These are phyloP conservation scores for Oreochromis mossambicus DNA, from an alignment of 2,797 vertebrate genomes.

Conservation along the genomic window DNA sequence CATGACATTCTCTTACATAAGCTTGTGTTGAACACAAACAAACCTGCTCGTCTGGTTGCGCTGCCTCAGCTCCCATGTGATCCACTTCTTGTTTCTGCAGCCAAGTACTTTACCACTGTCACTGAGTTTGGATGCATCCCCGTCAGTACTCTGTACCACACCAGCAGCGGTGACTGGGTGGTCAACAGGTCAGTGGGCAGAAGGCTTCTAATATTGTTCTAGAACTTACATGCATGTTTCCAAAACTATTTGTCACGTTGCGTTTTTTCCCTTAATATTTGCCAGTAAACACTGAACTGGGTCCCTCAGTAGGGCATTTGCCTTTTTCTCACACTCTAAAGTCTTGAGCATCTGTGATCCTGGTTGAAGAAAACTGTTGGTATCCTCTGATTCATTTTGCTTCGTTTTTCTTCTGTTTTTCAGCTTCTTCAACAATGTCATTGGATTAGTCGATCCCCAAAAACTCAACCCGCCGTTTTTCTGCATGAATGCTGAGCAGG, in stretches of 20 bases:
- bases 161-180: slow-evolving; percentile 29
- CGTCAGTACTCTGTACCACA: slow-evolving; percentile 36
- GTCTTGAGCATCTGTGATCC: neutral
- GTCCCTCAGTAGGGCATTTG: rapidly evolving
- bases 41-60: slow-evolving; percentile 13
- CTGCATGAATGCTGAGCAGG: slow-evolving; percentile 14
- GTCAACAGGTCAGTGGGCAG: slow-evolving; percentile 46
- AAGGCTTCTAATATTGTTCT: neutral
- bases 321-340: neutral
- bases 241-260: neutral
- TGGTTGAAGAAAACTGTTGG: neutral
- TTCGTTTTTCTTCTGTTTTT: neutral
- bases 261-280: neutral
- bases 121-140: slow-evolving; percentile 72
- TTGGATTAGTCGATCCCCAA: slow-evolving; percentile 55
- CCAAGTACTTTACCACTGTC: slow-evolving; percentile 54
- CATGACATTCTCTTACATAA: neutral
- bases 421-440: slow-evolving; percentile 71
- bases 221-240: neutral
- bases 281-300: neutral
- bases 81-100: slow-evolving; percentile 30
- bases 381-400: neutral
- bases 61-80: neutral
- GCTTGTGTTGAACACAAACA: neutral
- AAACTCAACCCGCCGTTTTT: slow-evolving; percentile 60